These are phyloP conservation scores for Rhinopomastus cyanomelas DNA, from an alignment of 2,113 vertebrate genomes.

Conservation along the genomic window DNA sequence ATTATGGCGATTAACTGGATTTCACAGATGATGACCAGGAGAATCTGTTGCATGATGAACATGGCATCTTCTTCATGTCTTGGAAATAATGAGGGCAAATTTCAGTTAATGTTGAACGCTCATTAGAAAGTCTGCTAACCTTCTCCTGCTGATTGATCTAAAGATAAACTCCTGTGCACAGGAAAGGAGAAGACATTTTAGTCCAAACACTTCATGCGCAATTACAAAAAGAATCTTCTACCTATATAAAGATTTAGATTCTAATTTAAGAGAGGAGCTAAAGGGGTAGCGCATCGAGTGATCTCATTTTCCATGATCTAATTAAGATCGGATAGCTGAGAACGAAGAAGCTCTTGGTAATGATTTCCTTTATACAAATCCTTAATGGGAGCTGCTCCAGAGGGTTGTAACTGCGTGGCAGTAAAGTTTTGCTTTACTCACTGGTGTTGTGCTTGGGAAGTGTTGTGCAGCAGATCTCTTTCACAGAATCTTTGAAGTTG, in stretches of 20 bases:
- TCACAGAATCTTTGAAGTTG: no score
- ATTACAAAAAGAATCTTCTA: conserved; percentile 5
- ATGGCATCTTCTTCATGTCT: not conserved
- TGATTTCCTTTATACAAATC: not conserved
- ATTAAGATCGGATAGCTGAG: not conserved
- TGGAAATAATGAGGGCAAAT: not conserved
- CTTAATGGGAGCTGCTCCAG: not conserved
- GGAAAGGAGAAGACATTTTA: conserved; percentile 4
- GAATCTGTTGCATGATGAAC: not conserved
- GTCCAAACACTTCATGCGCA: not conserved
- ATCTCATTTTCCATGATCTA: not conserved
- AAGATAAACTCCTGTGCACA: not conserved
- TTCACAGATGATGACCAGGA: not conserved
- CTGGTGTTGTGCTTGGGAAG: not conserved
- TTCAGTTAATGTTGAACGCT: not conserved
- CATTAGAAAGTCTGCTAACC: not conserved
- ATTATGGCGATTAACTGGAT: not conserved
- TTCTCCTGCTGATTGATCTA: not conserved
- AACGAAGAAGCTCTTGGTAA: not conserved
- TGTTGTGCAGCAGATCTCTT: not conserved
- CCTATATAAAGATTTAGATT: not conserved
- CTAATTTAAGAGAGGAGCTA: conserved; percentile 10
- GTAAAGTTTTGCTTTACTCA: not conserved
- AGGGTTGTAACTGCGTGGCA: not conserved
- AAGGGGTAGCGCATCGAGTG: not conserved